Evolutionary conservation across 1,140 invertebrate species (phyloP).

Genomic region (Ceratina australensis): DNA sequence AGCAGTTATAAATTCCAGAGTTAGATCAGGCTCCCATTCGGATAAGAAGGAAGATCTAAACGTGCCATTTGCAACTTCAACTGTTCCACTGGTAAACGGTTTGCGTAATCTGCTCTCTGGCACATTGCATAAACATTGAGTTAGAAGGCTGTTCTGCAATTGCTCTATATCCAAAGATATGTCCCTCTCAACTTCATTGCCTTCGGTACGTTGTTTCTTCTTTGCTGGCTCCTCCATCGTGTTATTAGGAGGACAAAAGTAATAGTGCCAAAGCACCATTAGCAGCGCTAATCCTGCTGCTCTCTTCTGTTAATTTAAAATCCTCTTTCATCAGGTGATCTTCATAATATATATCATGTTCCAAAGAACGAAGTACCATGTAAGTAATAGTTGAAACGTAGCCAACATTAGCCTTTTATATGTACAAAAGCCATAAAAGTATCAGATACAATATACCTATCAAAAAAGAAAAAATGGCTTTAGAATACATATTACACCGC

Average conservation of each 20-base stretch:
- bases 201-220: constrained; percentile 85
- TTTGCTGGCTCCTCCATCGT: constrained; percentile 86
- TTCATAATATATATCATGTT: constrained; percentile 38
- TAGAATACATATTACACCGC: neutral
- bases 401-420: constrained; percentile 35
- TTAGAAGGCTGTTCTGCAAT: constrained; percentile 83
- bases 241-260: constrained; percentile 62
- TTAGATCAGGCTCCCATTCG: constrained; percentile 86
- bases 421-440: neutral
- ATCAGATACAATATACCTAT: constrained; percentile 19
- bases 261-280: constrained; percentile 71
- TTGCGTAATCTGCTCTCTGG: constrained; percentile 84
- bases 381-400: constrained; percentile 8
- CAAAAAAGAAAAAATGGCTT: constrained; percentile 9
- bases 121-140: constrained; percentile 89
- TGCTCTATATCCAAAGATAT: constrained; percentile 77
- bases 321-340: constrained; percentile 49
- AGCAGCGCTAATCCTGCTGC: constrained; percentile 56
- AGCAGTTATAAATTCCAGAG: constrained; percentile 88
- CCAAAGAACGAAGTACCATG: constrained; percentile 19
- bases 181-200: constrained; percentile 80
- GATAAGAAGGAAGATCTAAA: constrained; percentile 81
- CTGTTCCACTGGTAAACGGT: constrained; percentile 84
- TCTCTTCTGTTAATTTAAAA: constrained; percentile 14
- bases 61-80: constrained; percentile 78